These are phyloP conservation scores for Asobara japonica DNA, from an alignment of 1,140 invertebrate genomes.

Conservation along the genomic window DNA sequence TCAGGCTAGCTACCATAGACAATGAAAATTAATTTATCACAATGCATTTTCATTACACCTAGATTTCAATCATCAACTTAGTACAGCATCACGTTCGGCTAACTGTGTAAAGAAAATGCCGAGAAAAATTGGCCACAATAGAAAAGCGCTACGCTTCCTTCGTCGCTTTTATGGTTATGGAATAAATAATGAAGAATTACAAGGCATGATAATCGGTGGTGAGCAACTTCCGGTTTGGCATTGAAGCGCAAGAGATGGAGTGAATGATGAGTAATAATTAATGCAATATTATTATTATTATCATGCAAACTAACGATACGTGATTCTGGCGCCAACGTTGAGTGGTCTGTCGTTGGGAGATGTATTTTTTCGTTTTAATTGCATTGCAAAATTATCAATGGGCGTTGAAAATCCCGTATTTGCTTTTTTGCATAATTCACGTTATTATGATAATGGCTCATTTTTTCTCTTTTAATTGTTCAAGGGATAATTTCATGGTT, in stretches of 20 bases:
- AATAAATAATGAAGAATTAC: conserved; percentile 33
- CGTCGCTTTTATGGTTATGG: conserved; percentile 29
- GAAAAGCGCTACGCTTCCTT: conserved; percentile 29
- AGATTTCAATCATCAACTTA: neutral
- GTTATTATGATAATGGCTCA: neutral
- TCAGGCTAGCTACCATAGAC: too few relatives aligned
- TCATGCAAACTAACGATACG: neutral
- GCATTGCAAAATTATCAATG: neutral
- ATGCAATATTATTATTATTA: conserved; percentile 14
- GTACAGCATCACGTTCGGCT: conserved; percentile 38
- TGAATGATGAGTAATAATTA: conserved; percentile 31
- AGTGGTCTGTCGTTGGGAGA: neutral
- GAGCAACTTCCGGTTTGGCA: conserved; percentile 33
- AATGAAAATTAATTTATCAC: too few relatives aligned
- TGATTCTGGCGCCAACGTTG: neutral
- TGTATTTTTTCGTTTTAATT: neutral
- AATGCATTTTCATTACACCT: neutral
- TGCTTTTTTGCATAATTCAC: neutral
- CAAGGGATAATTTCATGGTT: neutral
- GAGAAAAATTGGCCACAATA: neutral
- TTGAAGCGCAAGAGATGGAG: conserved; percentile 3
- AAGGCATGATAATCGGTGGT: conserved; percentile 23
- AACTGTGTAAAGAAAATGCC: conserved; percentile 24
- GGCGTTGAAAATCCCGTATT: neutral
- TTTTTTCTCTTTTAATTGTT: neutral